These are phyloP conservation scores for Danaus plexippus DNA, from an alignment of 1,140 invertebrate genomes.

Conservation along the genomic window DNA sequence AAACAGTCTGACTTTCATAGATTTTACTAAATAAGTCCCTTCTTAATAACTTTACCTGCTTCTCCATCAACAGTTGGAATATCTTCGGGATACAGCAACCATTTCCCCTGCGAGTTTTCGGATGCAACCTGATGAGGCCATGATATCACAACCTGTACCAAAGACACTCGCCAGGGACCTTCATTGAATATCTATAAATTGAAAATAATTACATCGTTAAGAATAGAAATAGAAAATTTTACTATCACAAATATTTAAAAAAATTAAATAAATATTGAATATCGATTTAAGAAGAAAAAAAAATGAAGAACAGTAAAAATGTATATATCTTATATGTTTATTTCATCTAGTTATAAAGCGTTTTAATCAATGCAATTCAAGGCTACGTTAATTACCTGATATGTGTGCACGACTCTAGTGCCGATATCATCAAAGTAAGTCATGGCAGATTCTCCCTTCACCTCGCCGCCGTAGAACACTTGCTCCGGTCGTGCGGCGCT, in stretches of 20 bases:
- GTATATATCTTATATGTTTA: no score
- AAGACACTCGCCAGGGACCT: conserved; percentile 87
- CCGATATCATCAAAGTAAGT: conserved; percentile 89
- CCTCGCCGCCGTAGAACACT: conserved; percentile 88
- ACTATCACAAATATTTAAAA: not conserved
- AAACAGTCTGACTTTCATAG: no score
- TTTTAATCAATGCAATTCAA: no score
- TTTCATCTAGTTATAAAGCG: no score
- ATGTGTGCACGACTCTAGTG: conserved; percentile 86
- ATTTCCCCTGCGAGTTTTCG: conserved; percentile 84
- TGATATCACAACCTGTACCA: conserved; percentile 83
- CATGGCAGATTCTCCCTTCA: conserved; percentile 87
- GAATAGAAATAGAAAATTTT: not conserved
- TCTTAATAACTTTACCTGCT: conserved; percentile 28
- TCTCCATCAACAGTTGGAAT: conserved; percentile 81
- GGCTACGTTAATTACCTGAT: conserved; percentile 73
- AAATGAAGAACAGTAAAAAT: no score
- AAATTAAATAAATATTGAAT: no score
- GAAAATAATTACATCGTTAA: not conserved
- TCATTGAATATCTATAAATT: conserved; percentile 79
- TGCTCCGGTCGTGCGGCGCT: conserved; percentile 80
- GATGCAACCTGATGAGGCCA: conserved; percentile 94
- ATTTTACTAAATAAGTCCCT: no score
- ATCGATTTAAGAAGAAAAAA: no score
- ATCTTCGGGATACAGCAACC: conserved; percentile 91